These are phyloP conservation scores for Muntiacus reevesi DNA, from an alignment of 2,113 vertebrate species.

Conservation along the genomic window DNA sequence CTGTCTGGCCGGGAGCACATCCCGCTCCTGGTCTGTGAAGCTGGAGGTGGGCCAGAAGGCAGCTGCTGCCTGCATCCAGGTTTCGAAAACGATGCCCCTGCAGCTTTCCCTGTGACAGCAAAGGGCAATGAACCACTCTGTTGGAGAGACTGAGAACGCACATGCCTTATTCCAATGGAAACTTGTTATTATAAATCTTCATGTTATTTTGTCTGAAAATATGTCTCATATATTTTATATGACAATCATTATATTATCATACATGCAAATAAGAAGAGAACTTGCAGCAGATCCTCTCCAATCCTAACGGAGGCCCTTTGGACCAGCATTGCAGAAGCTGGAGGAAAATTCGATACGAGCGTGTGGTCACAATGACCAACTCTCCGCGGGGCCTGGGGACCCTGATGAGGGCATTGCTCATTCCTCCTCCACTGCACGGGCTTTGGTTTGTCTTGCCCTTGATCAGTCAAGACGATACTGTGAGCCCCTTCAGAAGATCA, in stretches of 20 bases:
- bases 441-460: neutral
- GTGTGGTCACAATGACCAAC: accelerated
- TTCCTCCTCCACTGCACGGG: accelerated
- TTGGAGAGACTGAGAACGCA: neutral
- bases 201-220: neutral
- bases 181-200: neutral
- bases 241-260: neutral
- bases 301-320: neutral
- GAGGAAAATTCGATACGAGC: neutral
- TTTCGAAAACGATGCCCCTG: neutral
- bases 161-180: neutral
- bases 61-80: neutral
- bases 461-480: neutral
- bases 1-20: accelerated
- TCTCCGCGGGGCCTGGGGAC: accelerated
- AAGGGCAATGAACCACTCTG: neutral
- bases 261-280: neutral
- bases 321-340: neutral
- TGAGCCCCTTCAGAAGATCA: neutral
- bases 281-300: neutral
- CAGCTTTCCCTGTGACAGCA: neutral
- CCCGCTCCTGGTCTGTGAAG: neutral
- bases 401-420: accelerated
- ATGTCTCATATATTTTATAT: neutral
- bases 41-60: too few relatives aligned